Percentiles rank a stretch among this genome's conserved stretches.
Conservation (phyloP, 2,888 invertebrate species). For the Ophion ventricosus region DNA sequence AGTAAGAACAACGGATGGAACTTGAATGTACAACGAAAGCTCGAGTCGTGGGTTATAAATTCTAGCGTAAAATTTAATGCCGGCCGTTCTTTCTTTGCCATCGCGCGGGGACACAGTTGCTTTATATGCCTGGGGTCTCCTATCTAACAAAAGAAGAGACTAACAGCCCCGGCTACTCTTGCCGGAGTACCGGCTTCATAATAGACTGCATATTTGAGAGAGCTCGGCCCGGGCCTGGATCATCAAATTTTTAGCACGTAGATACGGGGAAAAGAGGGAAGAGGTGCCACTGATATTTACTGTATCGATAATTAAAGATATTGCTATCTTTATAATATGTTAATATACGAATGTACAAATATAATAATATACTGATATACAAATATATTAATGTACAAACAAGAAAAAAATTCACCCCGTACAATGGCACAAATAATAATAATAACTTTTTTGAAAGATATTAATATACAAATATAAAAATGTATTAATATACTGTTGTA, state of each 20-base stretch:
- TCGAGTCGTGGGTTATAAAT: constrained; percentile 71
- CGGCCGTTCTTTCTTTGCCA: constrained; percentile 40
- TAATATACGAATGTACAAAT: background rate
- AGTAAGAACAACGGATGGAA: background rate
- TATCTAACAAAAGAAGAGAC: constrained; percentile 52
- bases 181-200: constrained; percentile 28
- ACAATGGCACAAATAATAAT: too few relatives aligned
- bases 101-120: constrained; percentile 50
- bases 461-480: too few relatives aligned
- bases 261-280: background rate
- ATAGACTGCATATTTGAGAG: constrained; percentile 51
- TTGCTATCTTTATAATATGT: background rate
- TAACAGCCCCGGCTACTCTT: constrained; percentile 15
- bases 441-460: too few relatives aligned
- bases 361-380: background rate
- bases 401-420: too few relatives aligned
- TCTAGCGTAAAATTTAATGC: constrained; percentile 73
- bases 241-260: constrained; percentile 8
- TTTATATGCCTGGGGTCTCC: constrained; percentile 51
- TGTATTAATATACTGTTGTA: too few relatives aligned
- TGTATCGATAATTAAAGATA: background rate
- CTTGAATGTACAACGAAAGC: constrained; percentile 60
- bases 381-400: background rate
- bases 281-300: background rate
- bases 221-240: constrained; percentile 19